phyloP scores from a whole-genome alignment of 2,797 vertebrate species.

The Chelon auratus region DNA sequence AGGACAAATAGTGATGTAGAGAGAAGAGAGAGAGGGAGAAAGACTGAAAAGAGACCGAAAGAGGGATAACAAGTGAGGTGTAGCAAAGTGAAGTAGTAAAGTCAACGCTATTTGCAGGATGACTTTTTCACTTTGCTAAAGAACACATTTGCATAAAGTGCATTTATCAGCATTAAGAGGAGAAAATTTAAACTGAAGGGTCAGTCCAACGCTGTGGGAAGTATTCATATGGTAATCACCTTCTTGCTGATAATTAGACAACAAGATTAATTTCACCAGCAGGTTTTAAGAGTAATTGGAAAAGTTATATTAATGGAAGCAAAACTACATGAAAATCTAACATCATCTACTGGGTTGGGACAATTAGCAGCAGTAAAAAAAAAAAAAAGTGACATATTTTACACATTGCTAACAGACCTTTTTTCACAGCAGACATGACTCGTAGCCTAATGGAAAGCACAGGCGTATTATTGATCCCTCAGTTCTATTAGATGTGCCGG shows the following conservation, averaged over 20 bases:
- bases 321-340: too few relatives aligned
- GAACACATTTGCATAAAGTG: background rate
- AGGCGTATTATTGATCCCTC: too few relatives aligned
- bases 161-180: background rate
- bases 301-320: too few relatives aligned
- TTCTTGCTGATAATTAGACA: background rate
- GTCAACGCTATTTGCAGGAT: slow-evolving; percentile 1
- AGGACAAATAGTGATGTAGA: slow-evolving; percentile 11
- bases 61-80: background rate
- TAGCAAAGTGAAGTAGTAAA: background rate
- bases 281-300: too few relatives aligned
- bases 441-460: too few relatives aligned
- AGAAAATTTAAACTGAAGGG: background rate
- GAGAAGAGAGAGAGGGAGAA: background rate
- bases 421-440: too few relatives aligned
- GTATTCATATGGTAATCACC: background rate
- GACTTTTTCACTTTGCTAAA: background rate
- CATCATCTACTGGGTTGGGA: too few relatives aligned
- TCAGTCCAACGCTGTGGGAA: background rate
- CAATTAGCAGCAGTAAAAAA: too few relatives aligned
- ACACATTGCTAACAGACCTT: too few relatives aligned
- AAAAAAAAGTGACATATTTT: too few relatives aligned
- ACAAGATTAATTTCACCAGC: background rate
- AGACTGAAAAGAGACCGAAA: background rate
- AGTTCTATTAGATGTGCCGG: too few relatives aligned